Evolutionary conservation across 2,797 vertebrate genomes (phyloP), one percentile per base, ranked within the genome.

Genomic region (Gastrophryne carolinensis): DNA sequence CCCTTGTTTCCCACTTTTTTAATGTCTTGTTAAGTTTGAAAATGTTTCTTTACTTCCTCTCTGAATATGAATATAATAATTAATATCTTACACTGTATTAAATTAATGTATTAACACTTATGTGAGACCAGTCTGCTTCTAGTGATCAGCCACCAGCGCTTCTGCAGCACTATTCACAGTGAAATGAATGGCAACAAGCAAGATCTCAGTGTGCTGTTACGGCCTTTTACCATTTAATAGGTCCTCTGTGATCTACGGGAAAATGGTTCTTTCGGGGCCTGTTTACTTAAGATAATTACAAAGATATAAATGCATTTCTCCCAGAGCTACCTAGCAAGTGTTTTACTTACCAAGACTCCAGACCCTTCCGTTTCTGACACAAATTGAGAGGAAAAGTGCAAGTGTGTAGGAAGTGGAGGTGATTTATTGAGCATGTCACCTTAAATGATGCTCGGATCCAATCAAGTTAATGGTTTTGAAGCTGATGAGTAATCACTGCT

Each of bases 391-490:
- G 79, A 74, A 35, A 78, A 82, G 61, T 17, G 49, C 19, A 41
- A 67, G 62, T 3, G 17, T 1, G 24, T 37, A 61, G 60, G 79
- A 79, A 68, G 60, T 29, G 56, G 49, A 54, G 73, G 23, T 26
- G 0, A 66, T 21, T 74, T 76, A 26, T 70, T 78, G 64, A 54
- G 5, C 4, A 5, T 21, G 26, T 69, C 76, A 65, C 53, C 76
- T 68, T 65, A 66, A 81, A 54, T 70, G 63, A 66, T 57, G 52
- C 29, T 56, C 39, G 54, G 52, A 66, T 62, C 34, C 49, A 75
- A 54, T 52, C 78, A 78, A 73, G 47, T 64, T 57, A 74, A 65
- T 9, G 71, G 77, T 58, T 61, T 70, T 0, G 15, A n/a, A 73
- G 58, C 52, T 80, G 71, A 67, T 34, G 74, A 34, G 44, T 34